Evolutionary conservation across 2,888 invertebrate species (phyloP).

Genomic region (Idaea aversata): DNA sequence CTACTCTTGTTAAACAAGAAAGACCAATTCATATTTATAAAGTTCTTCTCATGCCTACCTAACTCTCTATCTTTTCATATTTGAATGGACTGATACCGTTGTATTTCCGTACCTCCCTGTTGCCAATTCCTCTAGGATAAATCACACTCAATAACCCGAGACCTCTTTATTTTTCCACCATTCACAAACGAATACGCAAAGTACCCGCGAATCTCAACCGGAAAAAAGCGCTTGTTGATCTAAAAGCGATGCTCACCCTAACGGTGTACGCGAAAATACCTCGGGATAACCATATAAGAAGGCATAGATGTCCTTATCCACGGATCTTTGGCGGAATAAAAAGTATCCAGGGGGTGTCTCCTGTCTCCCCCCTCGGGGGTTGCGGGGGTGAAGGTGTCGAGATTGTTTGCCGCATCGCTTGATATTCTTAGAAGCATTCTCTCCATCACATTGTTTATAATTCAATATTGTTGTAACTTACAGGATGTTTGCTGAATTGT

Average conservation of each 20-base stretch:
- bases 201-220: not conserved
- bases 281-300: conserved; percentile 61
- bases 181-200: not conserved
- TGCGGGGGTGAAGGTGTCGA: conserved; percentile 31
- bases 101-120: not conserved
- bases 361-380: conserved; percentile 9
- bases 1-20: no score
- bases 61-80: no score
- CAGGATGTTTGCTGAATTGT: not conserved
- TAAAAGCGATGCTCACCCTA: not conserved
- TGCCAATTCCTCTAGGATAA: not conserved
- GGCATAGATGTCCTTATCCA: conserved; percentile 65
- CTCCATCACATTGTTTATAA: conserved; percentile 17
- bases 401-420: conserved; percentile 34
- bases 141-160: not conserved
- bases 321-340: conserved; percentile 55
- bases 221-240: not conserved
- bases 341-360: conserved; percentile 29
- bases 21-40: no score
- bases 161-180: not conserved
- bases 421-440: conserved; percentile 25
- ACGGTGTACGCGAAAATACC: conserved; percentile 19
- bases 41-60: no score
- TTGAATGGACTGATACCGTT: not conserved
- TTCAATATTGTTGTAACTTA: conserved; percentile 7